Conservation (phyloP, 2,113 vertebrate species). For the Phalacrocorax aristotelis region DNA sequence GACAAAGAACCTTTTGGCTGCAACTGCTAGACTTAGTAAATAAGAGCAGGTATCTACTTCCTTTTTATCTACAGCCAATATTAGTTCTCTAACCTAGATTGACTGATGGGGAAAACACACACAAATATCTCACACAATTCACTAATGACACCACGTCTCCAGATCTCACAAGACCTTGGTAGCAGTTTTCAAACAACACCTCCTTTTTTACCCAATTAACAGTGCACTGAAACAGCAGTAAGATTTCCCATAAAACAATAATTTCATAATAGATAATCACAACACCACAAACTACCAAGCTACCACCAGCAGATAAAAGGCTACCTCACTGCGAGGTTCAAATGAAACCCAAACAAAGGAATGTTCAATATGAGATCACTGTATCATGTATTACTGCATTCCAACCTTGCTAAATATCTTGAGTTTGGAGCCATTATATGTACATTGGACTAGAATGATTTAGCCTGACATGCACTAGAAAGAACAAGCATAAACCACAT, state of each 20-base stretch:
- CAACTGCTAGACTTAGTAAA: neutral
- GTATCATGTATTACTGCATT: neutral
- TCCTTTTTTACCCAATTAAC: neutral
- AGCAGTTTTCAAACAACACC: neutral
- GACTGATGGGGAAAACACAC: neutral
- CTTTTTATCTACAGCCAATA: neutral
- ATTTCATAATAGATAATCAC: neutral
- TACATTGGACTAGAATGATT: neutral
- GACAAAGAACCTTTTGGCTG: neutral
- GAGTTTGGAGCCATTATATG: neutral
- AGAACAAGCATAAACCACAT: neutral
- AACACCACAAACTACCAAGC: neutral
- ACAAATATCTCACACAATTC: neutral
- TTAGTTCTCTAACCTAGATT: neutral
- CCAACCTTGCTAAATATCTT: neutral
- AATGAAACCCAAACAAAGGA: neutral
- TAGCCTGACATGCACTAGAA: neutral
- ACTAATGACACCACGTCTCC: neutral
- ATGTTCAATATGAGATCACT: neutral
- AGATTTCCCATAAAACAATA: neutral
- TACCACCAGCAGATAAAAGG: neutral
- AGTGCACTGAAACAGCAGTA: neutral
- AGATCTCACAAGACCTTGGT: neutral
- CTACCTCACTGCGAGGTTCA: neutral
- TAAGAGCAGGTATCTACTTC: neutral